Conservation (phyloP, 2,797 vertebrate genomes). For the Spea hammondii region DNA sequence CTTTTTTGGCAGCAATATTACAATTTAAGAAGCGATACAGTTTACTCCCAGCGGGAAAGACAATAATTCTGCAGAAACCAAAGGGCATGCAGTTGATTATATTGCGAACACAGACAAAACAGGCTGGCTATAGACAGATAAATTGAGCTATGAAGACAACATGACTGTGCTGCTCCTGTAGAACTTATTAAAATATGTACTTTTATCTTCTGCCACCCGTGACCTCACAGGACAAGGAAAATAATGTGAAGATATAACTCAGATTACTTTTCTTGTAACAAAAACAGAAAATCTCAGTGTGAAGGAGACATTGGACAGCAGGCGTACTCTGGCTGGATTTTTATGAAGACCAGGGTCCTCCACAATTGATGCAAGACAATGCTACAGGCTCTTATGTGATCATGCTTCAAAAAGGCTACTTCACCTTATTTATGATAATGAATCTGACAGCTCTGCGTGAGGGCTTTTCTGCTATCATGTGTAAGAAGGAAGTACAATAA, state of each 20-base stretch:
- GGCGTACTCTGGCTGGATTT: too few species aligned
- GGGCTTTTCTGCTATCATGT: too few species aligned
- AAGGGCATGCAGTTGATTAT: not conserved
- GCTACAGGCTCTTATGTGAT: too few species aligned
- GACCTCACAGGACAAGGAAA: not conserved
- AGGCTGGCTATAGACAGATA: slow-evolving; percentile 1
- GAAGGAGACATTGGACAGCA: too few species aligned
- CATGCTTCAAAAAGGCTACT: too few species aligned
- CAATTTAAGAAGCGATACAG: not conserved
- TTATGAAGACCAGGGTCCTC: too few species aligned
- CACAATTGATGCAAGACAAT: too few species aligned
- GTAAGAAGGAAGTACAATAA: too few species aligned
- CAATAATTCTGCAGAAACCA: slow-evolving; percentile 7
- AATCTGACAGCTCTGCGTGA: too few species aligned
- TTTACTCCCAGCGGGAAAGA: slow-evolving; percentile 5
- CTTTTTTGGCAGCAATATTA: not conserved
- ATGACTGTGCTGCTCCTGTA: not conserved
- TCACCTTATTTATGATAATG: too few species aligned
- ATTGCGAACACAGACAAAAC: not conserved
- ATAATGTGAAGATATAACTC: not conserved
- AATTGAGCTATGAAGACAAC: not conserved
- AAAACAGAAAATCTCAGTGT: not conserved
- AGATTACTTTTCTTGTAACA: not conserved
- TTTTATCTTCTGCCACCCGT: not conserved
- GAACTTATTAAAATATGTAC: slow-evolving; percentile 1